A percentile compares a stretch with the other conserved stretches of the same genome.
These are phyloP conservation scores for Amaurobius ferox DNA, from an alignment of 2,888 invertebrate species.

Conservation along the genomic window DNA sequence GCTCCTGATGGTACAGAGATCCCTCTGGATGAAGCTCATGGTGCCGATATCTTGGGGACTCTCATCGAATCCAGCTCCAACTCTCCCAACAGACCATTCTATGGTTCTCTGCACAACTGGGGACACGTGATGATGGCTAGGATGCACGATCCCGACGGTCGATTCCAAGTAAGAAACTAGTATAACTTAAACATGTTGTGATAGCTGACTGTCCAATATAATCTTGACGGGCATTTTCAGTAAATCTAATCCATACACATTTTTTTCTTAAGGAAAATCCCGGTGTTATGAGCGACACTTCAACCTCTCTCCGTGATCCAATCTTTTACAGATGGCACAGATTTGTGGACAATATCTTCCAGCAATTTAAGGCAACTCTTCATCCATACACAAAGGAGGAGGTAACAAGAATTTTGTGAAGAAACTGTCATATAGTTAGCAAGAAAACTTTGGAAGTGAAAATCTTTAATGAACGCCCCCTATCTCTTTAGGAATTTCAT, in stretches of 20 bases:
- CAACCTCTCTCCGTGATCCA: constrained; percentile 85
- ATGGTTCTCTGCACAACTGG: constrained; percentile 88
- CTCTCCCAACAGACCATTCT: constrained; percentile 77
- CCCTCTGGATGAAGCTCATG: constrained; percentile 82
- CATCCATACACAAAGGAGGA: constrained; percentile 81
- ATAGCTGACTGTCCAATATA: no score
- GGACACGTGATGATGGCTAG: constrained; percentile 88
- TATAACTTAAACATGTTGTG: no score
- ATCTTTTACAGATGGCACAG: constrained; percentile 84
- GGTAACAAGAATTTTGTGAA: no score
- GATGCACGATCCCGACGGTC: constrained; percentile 88
- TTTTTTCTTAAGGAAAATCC: constrained; percentile 74
- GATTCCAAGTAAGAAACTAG: constrained; percentile 83
- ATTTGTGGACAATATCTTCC: constrained; percentile 83
- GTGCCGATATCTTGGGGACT: constrained; percentile 88
- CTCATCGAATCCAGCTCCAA: constrained; percentile 82
- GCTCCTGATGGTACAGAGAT: constrained; percentile 79
- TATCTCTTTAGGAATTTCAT: no score
- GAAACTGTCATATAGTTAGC: no score
- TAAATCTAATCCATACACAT: no score
- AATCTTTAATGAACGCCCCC: no score
- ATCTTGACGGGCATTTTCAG: no score
- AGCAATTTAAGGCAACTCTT: constrained; percentile 82
- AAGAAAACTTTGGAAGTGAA: no score
- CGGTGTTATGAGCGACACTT: constrained; percentile 80